These are phyloP conservation scores for Electrophaes corylata DNA, from an alignment of 2,888 invertebrate genomes.

Conservation along the genomic window DNA sequence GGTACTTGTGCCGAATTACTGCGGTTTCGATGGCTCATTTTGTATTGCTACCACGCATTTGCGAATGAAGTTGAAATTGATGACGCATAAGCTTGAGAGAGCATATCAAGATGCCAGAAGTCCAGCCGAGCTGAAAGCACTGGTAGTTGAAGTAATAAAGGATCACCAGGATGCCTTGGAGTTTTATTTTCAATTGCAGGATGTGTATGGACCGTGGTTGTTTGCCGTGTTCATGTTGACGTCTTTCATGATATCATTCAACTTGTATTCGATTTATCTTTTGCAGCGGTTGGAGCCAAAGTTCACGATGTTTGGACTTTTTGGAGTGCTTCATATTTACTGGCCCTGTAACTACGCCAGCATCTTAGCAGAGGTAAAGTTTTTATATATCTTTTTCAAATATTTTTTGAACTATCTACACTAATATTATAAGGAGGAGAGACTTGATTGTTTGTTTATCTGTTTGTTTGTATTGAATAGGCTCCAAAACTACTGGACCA, in stretches of 20 bases:
- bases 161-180: conserved; percentile 62
- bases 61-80: conserved; percentile 62
- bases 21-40: conserved; percentile 67
- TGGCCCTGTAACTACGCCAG: conserved; percentile 65
- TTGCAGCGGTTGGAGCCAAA: conserved; percentile 55
- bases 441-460: too few species aligned
- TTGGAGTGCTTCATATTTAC: conserved; percentile 60
- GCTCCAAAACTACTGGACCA: too few species aligned
- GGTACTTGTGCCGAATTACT: conserved; percentile 55
- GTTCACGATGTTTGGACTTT: conserved; percentile 56
- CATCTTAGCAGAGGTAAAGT: conserved; percentile 57
- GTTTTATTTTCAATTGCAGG: conserved; percentile 57
- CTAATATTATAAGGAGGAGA: too few species aligned
- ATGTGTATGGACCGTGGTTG: conserved; percentile 64
- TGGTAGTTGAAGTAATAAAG: conserved; percentile 53
- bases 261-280: conserved; percentile 61
- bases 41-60: conserved; percentile 67
- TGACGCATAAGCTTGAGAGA: conserved; percentile 52
- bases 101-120: conserved; percentile 52
- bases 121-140: conserved; percentile 45
- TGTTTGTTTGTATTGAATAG: too few species aligned
- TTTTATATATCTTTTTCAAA: too few species aligned
- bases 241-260: conserved; percentile 61
- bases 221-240: conserved; percentile 60
- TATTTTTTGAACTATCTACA: too few species aligned